Base-by-base conservation (phyloP, 2,888 invertebrate species). In the Amblyjoppa fuscipennis region DNA sequence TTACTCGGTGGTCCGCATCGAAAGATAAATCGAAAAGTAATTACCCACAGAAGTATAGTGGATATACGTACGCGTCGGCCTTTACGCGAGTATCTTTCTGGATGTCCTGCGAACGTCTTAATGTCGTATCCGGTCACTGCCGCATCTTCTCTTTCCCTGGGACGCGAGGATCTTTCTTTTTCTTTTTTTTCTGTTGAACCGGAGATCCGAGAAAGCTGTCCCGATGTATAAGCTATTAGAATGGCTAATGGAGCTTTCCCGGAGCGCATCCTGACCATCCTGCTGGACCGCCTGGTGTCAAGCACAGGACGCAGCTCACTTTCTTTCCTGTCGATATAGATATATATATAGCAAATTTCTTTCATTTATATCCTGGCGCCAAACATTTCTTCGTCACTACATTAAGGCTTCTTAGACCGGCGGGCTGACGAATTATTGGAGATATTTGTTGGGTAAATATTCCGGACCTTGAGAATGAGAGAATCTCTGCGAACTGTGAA, bases 1-100 rank as follows among this genome's bases (percentile, higher is more conserved):
- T 91, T 89, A 79, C 88, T 88, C 87, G 93, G 93, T 93, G 93
- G 93, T 92, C 93, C 45, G 25, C 31, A 49, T 56, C 51, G 61
- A 74, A 89, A 91, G 93, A 93, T 92, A 89, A 92, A 93, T 93
- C 81, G 91, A 87, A 88, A 91, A 92, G 85, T 92, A 92, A 93
- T 93, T 92, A 91, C 90, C 86, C 75, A 66, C 25, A 3, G 59
- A 59, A 20, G 28, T 11, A 28, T 3, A 68, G 71, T 25, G 28
- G 28, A 20, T 11, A n/a, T 16, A 38, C 51, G 2, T 45, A 41
- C 28, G 69, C n/a, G 51, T 69, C 61, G 69, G 73, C 16, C 9
- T n/a, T n/a, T n/a, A n/a, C 13, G 45, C 5, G 71, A 59, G 56
- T 34, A 34, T 49, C 25, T 56, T 66, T 59, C 13, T 59, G 51